Base-by-base conservation (phyloP, 1,140 invertebrate genomes). In the Scylla paramamosain region DNA sequence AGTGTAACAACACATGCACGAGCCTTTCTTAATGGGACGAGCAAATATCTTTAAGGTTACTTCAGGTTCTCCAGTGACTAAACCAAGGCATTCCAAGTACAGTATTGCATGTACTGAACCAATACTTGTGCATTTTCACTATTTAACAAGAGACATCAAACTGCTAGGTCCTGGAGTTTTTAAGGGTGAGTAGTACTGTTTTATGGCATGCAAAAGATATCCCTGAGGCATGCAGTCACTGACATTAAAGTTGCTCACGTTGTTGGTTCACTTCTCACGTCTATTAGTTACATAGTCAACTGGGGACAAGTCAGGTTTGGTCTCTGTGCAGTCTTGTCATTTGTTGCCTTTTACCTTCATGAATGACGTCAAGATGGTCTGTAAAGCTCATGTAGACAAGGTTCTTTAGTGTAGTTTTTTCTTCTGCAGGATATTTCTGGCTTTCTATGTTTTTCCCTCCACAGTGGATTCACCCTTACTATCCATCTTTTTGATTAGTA, bases 311-410 rank as follows among this genome's bases (percentile, higher is more conserved):
- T 59, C 10, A 59, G 16, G 52, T 59, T 59, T 59, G 67, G 67
- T 77, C 67, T 77, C 67, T 77, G 67, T 77, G 67, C 67, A 77
- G 67, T 77, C 67, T n/a, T 7, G 67, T 77, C 67, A 77, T 77
- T n/a, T n/a, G 67, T n/a, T 77, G 67, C 67, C 67, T 77, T n/a
- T n/a, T n/a, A n/a, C 6, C 67, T 77, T 77, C 16, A n/a, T 77
- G 67, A n/a, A n/a, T 77, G n/a, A 77, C 8, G 67, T 77, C 67
- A 77, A 77, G 67, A 77, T 77, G 67, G 67, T 77, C 67, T 77
- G 67, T 77, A 77, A 77, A 77, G n/a, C 67, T 77, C 67, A 77
- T 77, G 67, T 77, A 77, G 67, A 77, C 67, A 77, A 77, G 25
- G n/a, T 77, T n/a, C 67, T 59, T 20, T n/a, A 7, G 67, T 77